Evolutionary conservation across 1,140 invertebrate species (phyloP).

Genomic region (Drosophila miranda): DNA sequence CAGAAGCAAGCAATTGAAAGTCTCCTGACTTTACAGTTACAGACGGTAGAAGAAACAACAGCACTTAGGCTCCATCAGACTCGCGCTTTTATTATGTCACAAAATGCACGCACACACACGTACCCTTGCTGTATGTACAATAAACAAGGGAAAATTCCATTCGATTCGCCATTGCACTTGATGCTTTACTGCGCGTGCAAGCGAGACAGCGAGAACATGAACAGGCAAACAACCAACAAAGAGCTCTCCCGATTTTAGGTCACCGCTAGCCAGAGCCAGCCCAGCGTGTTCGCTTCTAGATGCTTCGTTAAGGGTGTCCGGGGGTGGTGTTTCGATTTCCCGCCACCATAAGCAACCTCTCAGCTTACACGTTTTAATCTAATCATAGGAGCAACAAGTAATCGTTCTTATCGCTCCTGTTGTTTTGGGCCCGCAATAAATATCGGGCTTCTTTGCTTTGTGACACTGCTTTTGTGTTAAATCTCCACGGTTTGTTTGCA

Average conservation of each 20-base stretch:
- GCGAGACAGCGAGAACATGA: conserved; percentile 8
- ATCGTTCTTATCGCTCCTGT: conserved; percentile 36
- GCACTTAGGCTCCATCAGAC: not conserved
- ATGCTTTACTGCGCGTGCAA: conserved; percentile 56
- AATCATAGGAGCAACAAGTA: conserved; percentile 13
- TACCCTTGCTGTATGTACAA: too few species aligned
- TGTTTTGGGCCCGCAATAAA: conserved; percentile 19
- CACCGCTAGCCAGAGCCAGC: conserved; percentile 7
- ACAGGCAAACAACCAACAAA: not conserved
- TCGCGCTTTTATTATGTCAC: conserved; percentile 45
- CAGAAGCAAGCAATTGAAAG: too few species aligned
- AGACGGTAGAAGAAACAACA: too few species aligned
- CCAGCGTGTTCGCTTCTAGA: conserved; percentile 24
- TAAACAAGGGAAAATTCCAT: conserved; percentile 75
- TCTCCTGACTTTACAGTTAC: too few species aligned
- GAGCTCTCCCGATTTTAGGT: conserved; percentile 34
- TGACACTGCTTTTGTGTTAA: conserved; percentile 34
- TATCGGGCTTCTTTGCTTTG: conserved; percentile 31
- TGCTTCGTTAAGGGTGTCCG: conserved; percentile 3
- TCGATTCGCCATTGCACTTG: conserved; percentile 64
- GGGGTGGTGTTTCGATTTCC: too few species aligned
- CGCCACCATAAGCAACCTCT: not conserved
- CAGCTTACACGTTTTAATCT: conserved; percentile 21
- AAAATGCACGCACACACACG: conserved; percentile 19
- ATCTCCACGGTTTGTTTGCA: conserved; percentile 12